Evolutionary conservation across 2,888 invertebrate genomes (phyloP).

Genomic region (Scelioninae gen. 1): DNA sequence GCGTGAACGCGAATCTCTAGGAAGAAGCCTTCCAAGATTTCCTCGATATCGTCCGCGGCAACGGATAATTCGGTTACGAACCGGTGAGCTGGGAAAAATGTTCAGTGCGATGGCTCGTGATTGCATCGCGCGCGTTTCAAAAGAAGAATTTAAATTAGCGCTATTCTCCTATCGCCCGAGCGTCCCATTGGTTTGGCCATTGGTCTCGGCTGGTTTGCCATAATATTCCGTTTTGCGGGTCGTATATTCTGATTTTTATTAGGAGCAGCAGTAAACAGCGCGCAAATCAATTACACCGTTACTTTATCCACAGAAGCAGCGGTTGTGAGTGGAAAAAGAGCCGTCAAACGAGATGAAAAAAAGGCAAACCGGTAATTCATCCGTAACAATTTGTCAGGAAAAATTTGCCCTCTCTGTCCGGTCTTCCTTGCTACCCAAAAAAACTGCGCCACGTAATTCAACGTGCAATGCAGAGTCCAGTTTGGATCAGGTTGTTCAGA

Average conservation of each 20-base stretch:
- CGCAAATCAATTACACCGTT: conserved; percentile 41
- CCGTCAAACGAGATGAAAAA: too few species aligned
- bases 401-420: too few species aligned
- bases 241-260: conserved; percentile 12
- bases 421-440: too few species aligned
- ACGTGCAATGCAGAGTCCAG: too few species aligned
- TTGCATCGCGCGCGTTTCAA: conserved; percentile 60
- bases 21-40: conserved; percentile 76
- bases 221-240: conserved; percentile 37
- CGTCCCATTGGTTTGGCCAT: conserved; percentile 33
- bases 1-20: conserved; percentile 57
- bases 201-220: conserved; percentile 37
- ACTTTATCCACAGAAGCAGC: background rate
- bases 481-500: too few species aligned
- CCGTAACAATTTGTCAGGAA: too few species aligned
- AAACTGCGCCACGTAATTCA: too few species aligned
- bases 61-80: conserved; percentile 79
- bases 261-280: conserved; percentile 4
- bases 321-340: conserved; percentile 4
- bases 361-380: too few species aligned
- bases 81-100: conserved; percentile 80
- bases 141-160: conserved; percentile 67
- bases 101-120: conserved; percentile 75
- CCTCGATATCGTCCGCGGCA: conserved; percentile 77
- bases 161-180: conserved; percentile 36